A percentile compares a stretch with the other conserved stretches of the same genome.
These are phyloP conservation scores for Frieseomelitta varia DNA, from an alignment of 1,140 invertebrate genomes.

Conservation along the genomic window DNA sequence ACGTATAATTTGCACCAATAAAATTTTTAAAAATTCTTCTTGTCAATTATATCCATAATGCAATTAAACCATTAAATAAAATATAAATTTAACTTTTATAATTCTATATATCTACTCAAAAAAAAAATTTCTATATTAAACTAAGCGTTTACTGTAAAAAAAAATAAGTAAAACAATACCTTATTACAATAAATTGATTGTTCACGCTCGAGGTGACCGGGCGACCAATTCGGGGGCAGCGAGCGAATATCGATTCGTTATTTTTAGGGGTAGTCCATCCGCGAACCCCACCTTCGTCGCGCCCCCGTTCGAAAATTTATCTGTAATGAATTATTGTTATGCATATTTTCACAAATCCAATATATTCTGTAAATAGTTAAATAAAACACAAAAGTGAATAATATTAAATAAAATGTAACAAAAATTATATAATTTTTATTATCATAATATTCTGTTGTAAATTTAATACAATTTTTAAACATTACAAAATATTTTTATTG, in stretches of 20 bases:
- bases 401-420: not conserved
- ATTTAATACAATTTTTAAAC: not conserved
- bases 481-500: not conserved
- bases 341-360: not conserved
- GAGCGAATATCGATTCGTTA: slow-evolving; percentile 75
- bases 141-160: not conserved
- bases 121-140: not conserved
- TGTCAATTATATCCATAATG: not conserved
- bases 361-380: not conserved
- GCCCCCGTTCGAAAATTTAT: slow-evolving; percentile 60
- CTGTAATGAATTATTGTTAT: slow-evolving; percentile 29
- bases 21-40: not conserved
- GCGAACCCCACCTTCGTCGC: slow-evolving; percentile 64
- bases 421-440: slow-evolving; percentile 10
- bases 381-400: not conserved
- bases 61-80: not conserved
- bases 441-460: slow-evolving; percentile 3
- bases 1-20: not conserved
- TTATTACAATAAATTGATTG: slow-evolving; percentile 60
- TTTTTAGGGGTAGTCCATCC: slow-evolving; percentile 74
- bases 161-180: not conserved
- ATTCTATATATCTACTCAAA: too few relatives aligned
- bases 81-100: not conserved
- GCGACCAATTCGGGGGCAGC: slow-evolving; percentile 67
- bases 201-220: slow-evolving; percentile 52